These are phyloP conservation scores for Epinephelus malabaricus DNA, from an alignment of 2,797 vertebrate genomes.

Conservation along the genomic window DNA sequence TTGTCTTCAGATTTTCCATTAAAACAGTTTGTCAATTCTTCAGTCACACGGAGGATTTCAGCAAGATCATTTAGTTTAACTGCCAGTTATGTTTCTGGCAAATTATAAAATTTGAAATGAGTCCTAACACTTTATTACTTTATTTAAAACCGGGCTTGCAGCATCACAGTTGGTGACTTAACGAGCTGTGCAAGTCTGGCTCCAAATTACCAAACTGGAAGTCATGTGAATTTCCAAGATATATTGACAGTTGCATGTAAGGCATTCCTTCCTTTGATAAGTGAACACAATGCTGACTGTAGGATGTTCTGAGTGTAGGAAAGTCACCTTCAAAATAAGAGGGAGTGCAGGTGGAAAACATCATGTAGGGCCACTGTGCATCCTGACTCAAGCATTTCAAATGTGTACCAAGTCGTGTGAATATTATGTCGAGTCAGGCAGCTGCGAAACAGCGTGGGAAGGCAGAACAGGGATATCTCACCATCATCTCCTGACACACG, in stretches of 20 bases:
- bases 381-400: constrained; percentile 60
- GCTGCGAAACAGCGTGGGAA: constrained; percentile 62
- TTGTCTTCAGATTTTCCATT: background rate
- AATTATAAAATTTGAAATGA: constrained; percentile 25
- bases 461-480: constrained; percentile 53
- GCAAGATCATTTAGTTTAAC: background rate
- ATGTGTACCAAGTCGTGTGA: constrained; percentile 62
- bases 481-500: constrained; percentile 56
- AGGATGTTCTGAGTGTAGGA: constrained; percentile 7
- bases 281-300: background rate
- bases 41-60: background rate
- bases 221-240: background rate
- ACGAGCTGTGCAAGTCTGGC: background rate
- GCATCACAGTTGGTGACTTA: background rate
- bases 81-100: constrained; percentile 5
- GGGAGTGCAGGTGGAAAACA: constrained; percentile 22
- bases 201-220: constrained; percentile 2
- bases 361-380: constrained; percentile 35
- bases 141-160: constrained; percentile 18
- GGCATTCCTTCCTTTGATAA: background rate
- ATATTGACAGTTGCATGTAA: background rate
- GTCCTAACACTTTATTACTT: constrained; percentile 23
- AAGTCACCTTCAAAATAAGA: constrained; percentile 35
- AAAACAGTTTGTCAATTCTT: constrained; percentile 9
- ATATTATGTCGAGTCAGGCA: constrained; percentile 74